These are phyloP conservation scores for Dryomyza anilis DNA, from an alignment of 2,888 invertebrate genomes.

Conservation along the genomic window DNA sequence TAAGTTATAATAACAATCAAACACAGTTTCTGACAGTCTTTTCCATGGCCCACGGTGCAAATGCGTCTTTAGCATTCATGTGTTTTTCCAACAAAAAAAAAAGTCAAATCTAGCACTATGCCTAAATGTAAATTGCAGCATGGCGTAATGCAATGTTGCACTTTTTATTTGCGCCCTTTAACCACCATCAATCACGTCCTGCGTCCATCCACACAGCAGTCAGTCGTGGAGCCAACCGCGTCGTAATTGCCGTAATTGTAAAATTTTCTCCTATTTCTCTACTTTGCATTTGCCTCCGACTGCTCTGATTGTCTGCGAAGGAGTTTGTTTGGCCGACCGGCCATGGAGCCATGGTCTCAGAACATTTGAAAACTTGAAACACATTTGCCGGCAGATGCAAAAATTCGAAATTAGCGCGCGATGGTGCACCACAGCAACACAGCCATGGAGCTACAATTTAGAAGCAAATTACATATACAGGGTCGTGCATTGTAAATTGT, in stretches of 20 bases:
- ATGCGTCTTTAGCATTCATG: no score
- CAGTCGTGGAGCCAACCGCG: no score
- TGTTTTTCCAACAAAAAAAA: no score
- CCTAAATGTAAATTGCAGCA: no score
- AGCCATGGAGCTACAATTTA: background rate
- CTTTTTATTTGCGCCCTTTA: background rate
- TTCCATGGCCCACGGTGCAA: no score
- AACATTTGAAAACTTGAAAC: no score
- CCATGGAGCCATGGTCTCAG: background rate
- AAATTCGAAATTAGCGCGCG: background rate
- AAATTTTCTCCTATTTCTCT: slow-evolving; percentile 19
- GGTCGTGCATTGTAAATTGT: no score
- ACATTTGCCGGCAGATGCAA: background rate
- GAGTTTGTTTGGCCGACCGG: background rate
- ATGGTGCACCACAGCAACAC: background rate
- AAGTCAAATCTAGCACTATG: no score
- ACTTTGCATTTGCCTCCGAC: slow-evolving; percentile 13
- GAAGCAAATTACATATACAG: background rate
- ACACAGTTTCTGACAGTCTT: no score
- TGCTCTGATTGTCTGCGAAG: slow-evolving; percentile 22
- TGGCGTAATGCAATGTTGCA: background rate
- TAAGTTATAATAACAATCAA: no score
- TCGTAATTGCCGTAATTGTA: slow-evolving; percentile 19
- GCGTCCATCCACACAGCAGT: background rate
- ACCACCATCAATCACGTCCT: slow-evolving; percentile 16